These are phyloP conservation scores for Drosophila prosaltans DNA, from an alignment of 1,140 invertebrate species.

Conservation along the genomic window DNA sequence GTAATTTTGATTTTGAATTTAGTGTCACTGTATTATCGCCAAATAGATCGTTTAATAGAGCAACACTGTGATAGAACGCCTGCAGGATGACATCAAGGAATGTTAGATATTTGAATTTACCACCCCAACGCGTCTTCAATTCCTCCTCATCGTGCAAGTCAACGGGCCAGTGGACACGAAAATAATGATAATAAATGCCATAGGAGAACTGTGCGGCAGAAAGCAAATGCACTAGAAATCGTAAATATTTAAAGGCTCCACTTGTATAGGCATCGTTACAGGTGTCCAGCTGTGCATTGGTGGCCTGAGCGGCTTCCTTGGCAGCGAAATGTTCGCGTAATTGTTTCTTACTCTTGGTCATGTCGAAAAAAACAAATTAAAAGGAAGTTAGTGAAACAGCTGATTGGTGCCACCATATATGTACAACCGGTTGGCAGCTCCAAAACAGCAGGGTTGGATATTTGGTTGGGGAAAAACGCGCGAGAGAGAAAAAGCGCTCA, in stretches of 20 bases:
- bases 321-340: constrained; percentile 50
- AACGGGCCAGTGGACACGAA: constrained; percentile 59
- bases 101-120: constrained; percentile 77
- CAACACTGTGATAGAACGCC: constrained; percentile 65
- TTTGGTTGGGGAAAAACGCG: not conserved
- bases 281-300: constrained; percentile 43
- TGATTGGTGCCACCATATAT: not conserved
- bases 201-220: constrained; percentile 67
- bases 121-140: constrained; percentile 66
- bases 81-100: constrained; percentile 73
- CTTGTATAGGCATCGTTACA: constrained; percentile 68
- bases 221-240: constrained; percentile 63
- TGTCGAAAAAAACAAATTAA: constrained; percentile 31
- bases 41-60: constrained; percentile 64
- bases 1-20: constrained; percentile 47
- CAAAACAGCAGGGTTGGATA: not conserved
- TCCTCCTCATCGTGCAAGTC: constrained; percentile 57
- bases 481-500: too few relatives aligned
- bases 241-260: constrained; percentile 68
- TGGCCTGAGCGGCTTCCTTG: constrained; percentile 46
- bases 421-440: constrained; percentile 3
- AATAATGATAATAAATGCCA: constrained; percentile 69
- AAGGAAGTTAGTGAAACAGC: not conserved
- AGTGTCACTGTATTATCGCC: constrained; percentile 51
- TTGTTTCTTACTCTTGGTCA: constrained; percentile 65